These are phyloP conservation scores for Sacculina carcini DNA, from an alignment of 2,888 invertebrate genomes.

Conservation along the genomic window DNA sequence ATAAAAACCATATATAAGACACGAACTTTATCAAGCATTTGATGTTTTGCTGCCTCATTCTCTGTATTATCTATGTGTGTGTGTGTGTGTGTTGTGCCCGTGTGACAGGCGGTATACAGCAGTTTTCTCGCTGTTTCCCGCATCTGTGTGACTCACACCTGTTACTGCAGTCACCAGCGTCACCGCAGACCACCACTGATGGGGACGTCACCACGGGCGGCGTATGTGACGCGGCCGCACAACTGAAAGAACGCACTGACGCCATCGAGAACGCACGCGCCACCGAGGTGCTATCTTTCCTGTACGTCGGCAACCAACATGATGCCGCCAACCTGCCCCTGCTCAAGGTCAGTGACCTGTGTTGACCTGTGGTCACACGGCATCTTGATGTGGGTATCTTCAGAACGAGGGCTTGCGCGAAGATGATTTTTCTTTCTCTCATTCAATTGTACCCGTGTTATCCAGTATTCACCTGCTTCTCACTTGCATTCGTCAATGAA, in stretches of 20 bases:
- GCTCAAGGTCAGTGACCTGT: constrained; percentile 23
- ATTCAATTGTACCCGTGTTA: too few species aligned
- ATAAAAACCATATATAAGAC: too few species aligned
- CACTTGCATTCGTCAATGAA: too few species aligned
- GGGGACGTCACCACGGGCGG: constrained; percentile 11
- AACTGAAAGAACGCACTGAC: constrained; percentile 17
- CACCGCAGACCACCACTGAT: neutral
- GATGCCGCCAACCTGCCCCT: constrained; percentile 45
- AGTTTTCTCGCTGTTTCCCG: constrained; percentile 18
- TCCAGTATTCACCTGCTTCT: too few species aligned
- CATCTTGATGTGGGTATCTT: too few species aligned
- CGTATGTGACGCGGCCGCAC: constrained; percentile 6
- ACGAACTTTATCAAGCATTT: too few species aligned
- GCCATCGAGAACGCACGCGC: constrained; percentile 40
- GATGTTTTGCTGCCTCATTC: too few species aligned
- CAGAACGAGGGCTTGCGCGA: too few species aligned
- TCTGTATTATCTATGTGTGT: too few species aligned
- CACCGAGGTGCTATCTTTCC: constrained; percentile 48
- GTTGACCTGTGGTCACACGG: too few species aligned
- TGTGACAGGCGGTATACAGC: constrained; percentile 11
- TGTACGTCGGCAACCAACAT: constrained; percentile 53
- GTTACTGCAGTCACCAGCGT: constrained; percentile 14
- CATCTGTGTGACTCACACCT: constrained; percentile 41
- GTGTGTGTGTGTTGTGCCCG: too few species aligned
- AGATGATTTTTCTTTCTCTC: too few species aligned